A percentile compares a stretch with the other conserved stretches of the same genome.
Evolutionary conservation across 1,140 invertebrate species (phyloP).

Genomic region (Whitmania pigra): DNA sequence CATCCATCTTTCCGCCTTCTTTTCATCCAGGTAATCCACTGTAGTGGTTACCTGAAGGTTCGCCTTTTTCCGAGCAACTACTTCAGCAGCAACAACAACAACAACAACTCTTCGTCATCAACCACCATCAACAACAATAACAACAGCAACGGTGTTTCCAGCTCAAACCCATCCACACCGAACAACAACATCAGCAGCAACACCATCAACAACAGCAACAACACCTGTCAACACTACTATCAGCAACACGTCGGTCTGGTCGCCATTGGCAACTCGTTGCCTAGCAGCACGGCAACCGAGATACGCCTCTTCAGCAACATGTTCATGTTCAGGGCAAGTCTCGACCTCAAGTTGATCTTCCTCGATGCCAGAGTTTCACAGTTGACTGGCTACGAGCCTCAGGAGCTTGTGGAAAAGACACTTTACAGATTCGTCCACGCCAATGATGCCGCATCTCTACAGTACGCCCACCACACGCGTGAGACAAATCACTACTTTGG

Average conservation of each 20-base stretch:
- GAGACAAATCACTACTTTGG: conserved; percentile 45
- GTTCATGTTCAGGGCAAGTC: conserved; percentile 79
- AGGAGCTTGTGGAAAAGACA: conserved; percentile 91
- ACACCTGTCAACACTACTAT: conserved; percentile 30
- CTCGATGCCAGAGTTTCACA: conserved; percentile 78
- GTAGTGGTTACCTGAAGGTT: conserved; percentile 83
- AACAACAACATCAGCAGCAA: conserved; percentile 25
- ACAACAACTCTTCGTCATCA: conserved; percentile 22
- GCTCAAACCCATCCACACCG: conserved; percentile 40
- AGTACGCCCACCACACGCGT: conserved; percentile 75
- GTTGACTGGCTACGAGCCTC: conserved; percentile 87
- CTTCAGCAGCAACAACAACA: not conserved
- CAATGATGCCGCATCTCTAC: conserved; percentile 69
- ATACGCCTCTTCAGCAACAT: conserved; percentile 91
- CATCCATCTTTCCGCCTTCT: no score
- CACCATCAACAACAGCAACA: conserved; percentile 29
- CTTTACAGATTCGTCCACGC: conserved; percentile 90
- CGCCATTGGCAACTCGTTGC: conserved; percentile 85
- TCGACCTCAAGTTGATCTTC: conserved; percentile 87
- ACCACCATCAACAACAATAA: conserved; percentile 34
- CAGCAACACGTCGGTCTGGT: conserved; percentile 78
- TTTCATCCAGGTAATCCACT: conserved; percentile 76
- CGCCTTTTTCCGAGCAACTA: conserved; percentile 43
- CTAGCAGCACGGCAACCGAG: conserved; percentile 85
- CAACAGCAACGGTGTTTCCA: not conserved